Base-by-base conservation (phyloP, 2,888 invertebrate species). In the Pristionchus arcanus region DNA sequence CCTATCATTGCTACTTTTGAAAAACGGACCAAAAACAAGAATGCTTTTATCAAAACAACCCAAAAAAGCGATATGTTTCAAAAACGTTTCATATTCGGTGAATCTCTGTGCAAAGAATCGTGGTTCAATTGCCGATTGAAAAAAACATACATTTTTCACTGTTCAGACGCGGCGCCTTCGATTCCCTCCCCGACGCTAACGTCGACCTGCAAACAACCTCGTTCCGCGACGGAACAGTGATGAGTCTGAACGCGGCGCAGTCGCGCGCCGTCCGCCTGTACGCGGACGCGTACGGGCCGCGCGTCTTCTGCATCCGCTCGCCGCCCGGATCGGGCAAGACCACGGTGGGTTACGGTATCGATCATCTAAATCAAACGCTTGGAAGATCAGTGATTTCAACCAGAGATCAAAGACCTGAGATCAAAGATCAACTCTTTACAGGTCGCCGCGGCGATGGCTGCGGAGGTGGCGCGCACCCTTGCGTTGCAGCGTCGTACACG, bases 251-350 rank as follows among this genome's bases (percentile, higher is more conserved):
- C 28, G 81, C 34, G 34, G n/a, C 25, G 31, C 81, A 81, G 34
- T 49, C 81, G 13, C 81, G 81, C n/a, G 81, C 53, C 28, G 81
- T 81, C 49, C n/a, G 49, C 49, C 53, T 81, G 81, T 81, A 81
- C 81, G 49, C 42, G 49, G 81, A 49, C 37, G 74, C 34, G 37
- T 0, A 7, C 28, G 81, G 81, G 7, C 74, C 81, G 49, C 81
- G 81, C 53, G 49, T 53, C 16, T 49, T 81, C 53, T 49, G 49
- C 49, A 34, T 81, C 28, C 81, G 19, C 28, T 81, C 81, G 31
- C 55, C 83, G 13, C 83, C 83, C 3, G 83, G 83, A 13, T 83
- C 83, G 9, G 83, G 83, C 9, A 31, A 71, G 68, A 71, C 34
- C 9, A 71, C 68, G 68, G 68, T 71, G 16, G 31, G 16, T 42